Evolutionary conservation across 2,888 invertebrate genomes (phyloP), one percentile per base, ranked within the genome.

Genomic region (Tetropium fuscum): DNA sequence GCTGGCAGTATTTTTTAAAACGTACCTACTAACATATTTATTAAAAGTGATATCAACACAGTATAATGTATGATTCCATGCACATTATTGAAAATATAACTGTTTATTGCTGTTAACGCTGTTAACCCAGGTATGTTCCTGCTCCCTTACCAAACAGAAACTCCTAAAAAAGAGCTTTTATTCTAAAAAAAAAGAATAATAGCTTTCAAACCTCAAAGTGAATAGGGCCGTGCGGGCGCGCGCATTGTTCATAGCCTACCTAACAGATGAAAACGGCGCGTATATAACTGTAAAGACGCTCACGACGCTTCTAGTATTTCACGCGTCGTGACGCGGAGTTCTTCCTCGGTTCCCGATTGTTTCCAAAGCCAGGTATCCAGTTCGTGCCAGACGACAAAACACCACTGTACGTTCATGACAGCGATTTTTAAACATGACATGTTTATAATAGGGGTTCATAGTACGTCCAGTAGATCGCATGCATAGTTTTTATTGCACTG

Each of bases 271-370:
- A 65, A 63, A 58, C 53, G 56, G 53, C 57, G 60, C 57, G 63
- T 66, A 64, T 69, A 69, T 68, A 69, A 69, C 64, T 58, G 64
- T 56, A 58, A 64, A 60, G 66, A 51, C 67, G 63, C 64, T 58
- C 53, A 44, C 60, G 65, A 56, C 56, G 63, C 60, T 49, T 53
- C 47, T 55, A 69, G 69, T 69, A 57, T 53, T 64, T 41, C 54
- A 36, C 64, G 67, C 69, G 69, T 64, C 69, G 69, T 63, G 67
- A 68, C 69, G 69, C 62, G 48, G 13, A 18, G 30, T 11, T 16
- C 45, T 25, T 11, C 44, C 10, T 25, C 44, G 54, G 8, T 43
- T 10, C 18, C 38, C 20, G 36, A 32, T 25, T 25, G 36, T 40
- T 27, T 20, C n/a, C 6, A 1, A 51, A 10, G 40, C 16, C 15